These are phyloP conservation scores for Gymnobelideus leadbeateri DNA, from an alignment of 2,113 vertebrate genomes.

Conservation along the genomic window DNA sequence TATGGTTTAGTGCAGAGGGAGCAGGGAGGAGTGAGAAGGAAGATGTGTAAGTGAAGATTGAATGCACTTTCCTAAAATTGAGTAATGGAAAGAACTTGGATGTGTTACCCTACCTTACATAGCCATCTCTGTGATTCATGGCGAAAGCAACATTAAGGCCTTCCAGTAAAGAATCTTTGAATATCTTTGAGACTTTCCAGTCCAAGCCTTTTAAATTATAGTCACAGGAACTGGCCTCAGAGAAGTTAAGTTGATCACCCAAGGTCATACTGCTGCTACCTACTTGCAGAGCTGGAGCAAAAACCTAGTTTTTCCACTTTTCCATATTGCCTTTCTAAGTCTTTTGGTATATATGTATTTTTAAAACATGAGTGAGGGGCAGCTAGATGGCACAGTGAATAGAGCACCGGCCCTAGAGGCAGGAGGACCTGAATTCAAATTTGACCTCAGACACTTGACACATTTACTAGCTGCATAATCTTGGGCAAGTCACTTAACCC, in stretches of 20 bases:
- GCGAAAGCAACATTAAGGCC: neutral
- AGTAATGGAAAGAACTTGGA: constrained; percentile 4
- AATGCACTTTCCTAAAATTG: neutral
- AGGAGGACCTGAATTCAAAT: too few species aligned
- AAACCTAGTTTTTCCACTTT: constrained; percentile 38
- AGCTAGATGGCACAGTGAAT: too few species aligned
- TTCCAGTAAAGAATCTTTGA: neutral
- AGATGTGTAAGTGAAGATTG: neutral
- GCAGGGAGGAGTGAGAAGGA: neutral
- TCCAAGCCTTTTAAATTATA: neutral
- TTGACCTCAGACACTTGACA: too few species aligned
- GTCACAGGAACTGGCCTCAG: neutral
- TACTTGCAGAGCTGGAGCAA: constrained; percentile 44
- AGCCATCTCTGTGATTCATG: neutral
- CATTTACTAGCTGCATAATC: too few species aligned
- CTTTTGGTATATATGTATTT: constrained; percentile 12
- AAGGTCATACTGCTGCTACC: constrained; percentile 39
- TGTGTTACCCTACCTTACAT: neutral
- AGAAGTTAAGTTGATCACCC: neutral
- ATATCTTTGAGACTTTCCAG: neutral
- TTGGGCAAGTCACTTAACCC: too few species aligned
- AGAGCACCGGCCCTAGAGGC: too few species aligned
- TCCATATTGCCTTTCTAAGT: constrained; percentile 17
- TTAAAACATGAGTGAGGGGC: neutral
- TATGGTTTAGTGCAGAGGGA: neutral